Base-by-base conservation (phyloP, 2,888 invertebrate species). In the Mythimna ferrago region DNA sequence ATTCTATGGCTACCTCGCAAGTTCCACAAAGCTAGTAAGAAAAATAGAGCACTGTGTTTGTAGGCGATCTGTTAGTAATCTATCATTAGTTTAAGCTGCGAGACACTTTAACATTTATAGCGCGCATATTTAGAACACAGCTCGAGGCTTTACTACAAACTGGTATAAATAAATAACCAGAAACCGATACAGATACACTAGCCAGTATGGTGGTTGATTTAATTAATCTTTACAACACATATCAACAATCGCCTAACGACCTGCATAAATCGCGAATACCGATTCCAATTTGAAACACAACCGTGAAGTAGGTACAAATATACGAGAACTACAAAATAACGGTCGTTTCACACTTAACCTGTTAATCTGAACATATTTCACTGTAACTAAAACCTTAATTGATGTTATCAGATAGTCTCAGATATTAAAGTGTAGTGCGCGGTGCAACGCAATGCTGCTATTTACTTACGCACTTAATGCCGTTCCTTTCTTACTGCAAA, bases 321-420 rank as follows among this genome's bases (percentile, higher is more conserved):
- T 89, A 93, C 88, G 88, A 84, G 87, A 88, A 89, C 86, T 87
- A 88, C 88, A 84, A 88, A 88, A 87, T 92, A 93, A 92, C 93
- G 91, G 93, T 88, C 81, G 80, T 78, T 66, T 68, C 85, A 87
- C 88, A 89, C 90, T 89, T 89, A 87, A 89, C 87, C 88, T 89
- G 90, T 90, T 89, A 77, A 78, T 84, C 84, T 87, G 70, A 71
- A 74, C 84, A 84, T 82, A 86, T 83, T 84, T 87, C 83, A 83
- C 83, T 87, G 85, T 84, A 82, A 80, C 83, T 84, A 87, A 84
- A 85, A 82, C 87, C 82, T 87, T 88, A 89, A 90, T 87, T 88
- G 87, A 88, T 88, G 82, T 81, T 87, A 88, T 87, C 86, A 78
- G 83, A 87, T 85, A 85, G 71, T 72, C 69, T 71, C 61, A 71